Percentiles rank a stretch among this genome's conserved stretches.
phyloP scores from a whole-genome alignment of 1,140 invertebrate species.

The Tetramorium parvispinum region DNA sequence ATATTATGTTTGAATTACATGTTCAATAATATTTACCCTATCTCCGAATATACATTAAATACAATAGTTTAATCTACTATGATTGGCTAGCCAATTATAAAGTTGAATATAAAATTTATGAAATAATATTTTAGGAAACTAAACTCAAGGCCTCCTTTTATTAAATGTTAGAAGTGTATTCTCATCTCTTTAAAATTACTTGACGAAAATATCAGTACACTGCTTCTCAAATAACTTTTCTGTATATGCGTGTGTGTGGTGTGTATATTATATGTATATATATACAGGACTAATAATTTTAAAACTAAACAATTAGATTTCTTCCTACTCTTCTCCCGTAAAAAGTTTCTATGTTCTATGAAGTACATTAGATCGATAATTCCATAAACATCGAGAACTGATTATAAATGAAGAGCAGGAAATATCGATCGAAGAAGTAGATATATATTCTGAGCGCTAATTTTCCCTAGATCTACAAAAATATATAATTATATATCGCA shows the following conservation, averaged over 20 bases:
- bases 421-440: slow-evolving; percentile 64
- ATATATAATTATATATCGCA: slow-evolving; percentile 79
- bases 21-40: slow-evolving; percentile 11
- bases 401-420: slow-evolving; percentile 68
- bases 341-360: slow-evolving; percentile 51
- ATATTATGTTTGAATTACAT: background rate
- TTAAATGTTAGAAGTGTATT: slow-evolving; percentile 49
- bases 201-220: slow-evolving; percentile 75
- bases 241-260: slow-evolving; percentile 70
- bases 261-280: slow-evolving; percentile 67
- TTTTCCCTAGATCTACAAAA: slow-evolving; percentile 81
- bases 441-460: slow-evolving; percentile 79
- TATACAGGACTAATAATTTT: slow-evolving; percentile 76
- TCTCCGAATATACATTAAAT: slow-evolving; percentile 12
- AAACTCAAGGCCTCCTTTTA: slow-evolving; percentile 75
- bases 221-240: slow-evolving; percentile 72
- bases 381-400: slow-evolving; percentile 53
- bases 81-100: slow-evolving; percentile 25
- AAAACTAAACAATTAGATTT: slow-evolving; percentile 74
- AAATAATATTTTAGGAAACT: slow-evolving; percentile 67
- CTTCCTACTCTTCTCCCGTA: slow-evolving; percentile 66
- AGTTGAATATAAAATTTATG: slow-evolving; percentile 40
- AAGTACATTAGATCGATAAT: slow-evolving; percentile 56
- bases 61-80: background rate
- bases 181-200: slow-evolving; percentile 68